phyloP scores from a whole-genome alignment of 2,888 invertebrate species.

The Sphecodes monilicornis region DNA sequence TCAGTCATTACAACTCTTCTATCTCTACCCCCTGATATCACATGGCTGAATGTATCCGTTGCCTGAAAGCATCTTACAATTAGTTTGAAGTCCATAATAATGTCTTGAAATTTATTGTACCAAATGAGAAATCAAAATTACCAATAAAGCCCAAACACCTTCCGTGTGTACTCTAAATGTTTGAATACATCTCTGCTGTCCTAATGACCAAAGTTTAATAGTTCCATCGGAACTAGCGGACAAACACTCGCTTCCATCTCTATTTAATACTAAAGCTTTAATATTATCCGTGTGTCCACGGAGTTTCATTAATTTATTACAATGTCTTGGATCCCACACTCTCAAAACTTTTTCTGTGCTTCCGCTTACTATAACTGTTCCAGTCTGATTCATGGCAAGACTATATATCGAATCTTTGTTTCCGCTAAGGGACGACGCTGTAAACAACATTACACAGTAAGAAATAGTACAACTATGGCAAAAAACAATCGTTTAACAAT shows the following conservation, averaged over 20 bases:
- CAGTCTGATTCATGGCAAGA: constrained; percentile 98
- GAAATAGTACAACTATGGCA: neutral
- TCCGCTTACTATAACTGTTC: constrained; percentile 97
- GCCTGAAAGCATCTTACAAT: constrained; percentile 85
- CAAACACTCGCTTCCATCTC: constrained; percentile 97
- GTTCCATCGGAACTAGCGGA: constrained; percentile 99
- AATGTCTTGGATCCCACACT: constrained; percentile 98
- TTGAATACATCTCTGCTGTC: constrained; percentile 96
- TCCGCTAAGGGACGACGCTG: constrained; percentile 97
- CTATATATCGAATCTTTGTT: constrained; percentile 99
- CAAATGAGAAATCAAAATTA: constrained; percentile 72
- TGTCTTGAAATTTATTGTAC: neutral
- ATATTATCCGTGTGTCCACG: constrained; percentile 99
- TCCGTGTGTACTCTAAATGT: constrained; percentile 97
- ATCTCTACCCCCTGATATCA: constrained; percentile 98
- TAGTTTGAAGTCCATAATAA: neutral
- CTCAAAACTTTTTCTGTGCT: constrained; percentile 97
- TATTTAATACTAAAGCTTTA: constrained; percentile 96
- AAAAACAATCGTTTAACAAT: constrained; percentile 2
- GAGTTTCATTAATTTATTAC: constrained; percentile 97
- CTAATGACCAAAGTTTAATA: constrained; percentile 98
- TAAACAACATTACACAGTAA: constrained; percentile 13
- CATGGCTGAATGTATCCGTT: constrained; percentile 96
- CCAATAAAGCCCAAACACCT: constrained; percentile 97
- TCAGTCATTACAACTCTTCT: constrained; percentile 97